Evolutionary conservation across 2,888 invertebrate genomes (phyloP), one percentile per base, ranked within the genome.

Genomic region (Empis livida): DNA sequence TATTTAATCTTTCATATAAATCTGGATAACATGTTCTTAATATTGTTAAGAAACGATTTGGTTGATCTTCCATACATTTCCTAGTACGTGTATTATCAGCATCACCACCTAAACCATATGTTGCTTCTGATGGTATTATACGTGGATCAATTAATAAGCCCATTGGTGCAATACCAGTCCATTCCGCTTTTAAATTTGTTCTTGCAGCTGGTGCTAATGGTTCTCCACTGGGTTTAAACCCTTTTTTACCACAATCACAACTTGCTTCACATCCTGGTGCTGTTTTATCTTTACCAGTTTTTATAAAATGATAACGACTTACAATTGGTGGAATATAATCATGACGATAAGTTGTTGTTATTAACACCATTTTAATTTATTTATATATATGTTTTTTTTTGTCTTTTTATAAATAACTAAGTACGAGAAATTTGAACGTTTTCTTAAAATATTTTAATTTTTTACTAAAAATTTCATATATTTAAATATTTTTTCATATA

Each of bases 1-100:
- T 63, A 50, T 73, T 70, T 2, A 78, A 57, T 13, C 74, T 67
- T 54, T 74, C 75, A 51, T 77, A 76, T 17, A 77, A 64, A 56
- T 72, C 73, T 0, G 78, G 78, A 58, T 75, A 75, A 50, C 74
- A 72, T 40, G 61, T 62, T 11, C 61, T 59, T 9, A 67, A 47
- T 39, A 63, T 63, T 51, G 64, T 63, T 2, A 67, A 50, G 42
- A 67, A 67, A 13, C 64, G 63, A 55, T 67, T 67, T 0, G 67
- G 64, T 43, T 67, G 65, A 48, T 61, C 48, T 8, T 56, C 55
- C 11, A 59, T 53, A 48, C 66, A 67, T 46, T 16, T 16, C 1
- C 17, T 16, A 17, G 11, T 17, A 17, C 8, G 17, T 10, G 39
- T 6, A 17, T 17, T 17, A 39, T 39, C n/a, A 5, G 3, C 5